A percentile compares a stretch with the other conserved stretches of the same genome.
phyloP scores from a whole-genome alignment of 2,888 invertebrate species.

The Brachylomia viminalis region DNA sequence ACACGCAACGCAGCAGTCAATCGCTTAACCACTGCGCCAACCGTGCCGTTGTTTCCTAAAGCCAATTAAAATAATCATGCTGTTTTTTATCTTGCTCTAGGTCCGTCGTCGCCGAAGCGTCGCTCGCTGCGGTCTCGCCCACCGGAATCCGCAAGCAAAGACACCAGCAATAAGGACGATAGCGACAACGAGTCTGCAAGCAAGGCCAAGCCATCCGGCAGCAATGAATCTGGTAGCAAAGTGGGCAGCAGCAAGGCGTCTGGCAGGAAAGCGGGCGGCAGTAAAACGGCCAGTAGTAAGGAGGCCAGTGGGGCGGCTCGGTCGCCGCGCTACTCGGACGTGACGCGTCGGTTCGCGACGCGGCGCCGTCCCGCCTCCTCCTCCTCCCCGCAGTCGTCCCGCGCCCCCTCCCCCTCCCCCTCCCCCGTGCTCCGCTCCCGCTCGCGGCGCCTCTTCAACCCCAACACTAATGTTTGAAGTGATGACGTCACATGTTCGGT shows the following conservation, averaged over 20 bases:
- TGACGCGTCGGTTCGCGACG: constrained; percentile 68
- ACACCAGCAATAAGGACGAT: constrained; percentile 8
- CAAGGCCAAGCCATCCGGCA: background rate
- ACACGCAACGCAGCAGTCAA: too few species aligned
- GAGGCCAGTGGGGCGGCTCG: background rate
- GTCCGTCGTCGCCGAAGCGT: constrained; percentile 19
- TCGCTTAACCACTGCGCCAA: too few species aligned
- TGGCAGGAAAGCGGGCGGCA: background rate
- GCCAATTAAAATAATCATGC: background rate
- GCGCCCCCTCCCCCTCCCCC: background rate
- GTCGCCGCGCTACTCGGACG: constrained; percentile 66
- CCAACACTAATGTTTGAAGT: constrained; percentile 21
- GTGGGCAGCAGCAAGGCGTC: background rate
- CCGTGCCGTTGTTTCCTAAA: background rate
- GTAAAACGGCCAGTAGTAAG: too few species aligned
- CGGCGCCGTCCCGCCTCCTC: background rate
- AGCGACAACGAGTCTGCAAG: background rate
- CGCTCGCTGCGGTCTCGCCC: constrained; percentile 14
- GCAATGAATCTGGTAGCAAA: background rate
- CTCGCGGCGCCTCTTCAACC: constrained; percentile 40
- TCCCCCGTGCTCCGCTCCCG: background rate
- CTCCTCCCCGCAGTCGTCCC: background rate
- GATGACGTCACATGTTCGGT: background rate
- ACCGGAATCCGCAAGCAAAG: background rate
- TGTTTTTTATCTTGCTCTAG: background rate